These are phyloP conservation scores for Pipa parva DNA, from an alignment of 2,113 vertebrate species.

Conservation along the genomic window DNA sequence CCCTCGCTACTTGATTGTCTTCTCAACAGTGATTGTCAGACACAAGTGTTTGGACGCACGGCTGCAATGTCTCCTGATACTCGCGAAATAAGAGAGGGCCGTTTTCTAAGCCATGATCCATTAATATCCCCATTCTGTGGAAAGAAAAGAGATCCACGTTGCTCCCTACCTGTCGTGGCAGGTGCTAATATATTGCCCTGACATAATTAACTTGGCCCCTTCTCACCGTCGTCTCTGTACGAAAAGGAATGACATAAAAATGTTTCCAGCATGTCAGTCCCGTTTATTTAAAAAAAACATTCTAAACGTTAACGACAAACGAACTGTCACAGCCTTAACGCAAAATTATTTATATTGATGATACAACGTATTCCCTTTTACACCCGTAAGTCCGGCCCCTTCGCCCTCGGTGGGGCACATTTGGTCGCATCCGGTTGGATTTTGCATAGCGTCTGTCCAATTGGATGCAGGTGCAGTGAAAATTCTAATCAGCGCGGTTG, in stretches of 20 bases:
- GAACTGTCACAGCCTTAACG: too few species aligned
- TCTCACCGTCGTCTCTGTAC: not conserved
- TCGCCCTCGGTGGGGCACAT: too few species aligned
- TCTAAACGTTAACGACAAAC: too few species aligned
- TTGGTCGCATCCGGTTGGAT: too few species aligned
- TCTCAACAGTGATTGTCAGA: slow-evolving; percentile 46
- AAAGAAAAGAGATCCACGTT: not conserved
- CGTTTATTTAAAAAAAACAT: too few species aligned
- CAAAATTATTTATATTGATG: too few species aligned
- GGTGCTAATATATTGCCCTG: not conserved
- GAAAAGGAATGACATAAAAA: not conserved
- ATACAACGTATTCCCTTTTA: too few species aligned
- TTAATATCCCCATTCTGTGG: not conserved
- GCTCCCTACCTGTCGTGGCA: not conserved
- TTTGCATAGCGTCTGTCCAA: too few species aligned
- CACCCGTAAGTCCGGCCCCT: too few species aligned
- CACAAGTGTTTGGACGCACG: slow-evolving; percentile 56
- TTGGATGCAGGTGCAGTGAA: too few species aligned
- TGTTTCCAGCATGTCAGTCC: too few species aligned
- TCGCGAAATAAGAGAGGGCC: not conserved
- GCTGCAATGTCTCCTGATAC: slow-evolving; percentile 17
- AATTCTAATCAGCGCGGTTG: too few species aligned
- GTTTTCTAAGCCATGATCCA: not conserved
- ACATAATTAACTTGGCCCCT: not conserved
- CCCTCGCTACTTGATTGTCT: slow-evolving; percentile 61